These are phyloP conservation scores for Chlorodrepanis virens DNA, from an alignment of 2,113 vertebrate species.

Conservation along the genomic window DNA sequence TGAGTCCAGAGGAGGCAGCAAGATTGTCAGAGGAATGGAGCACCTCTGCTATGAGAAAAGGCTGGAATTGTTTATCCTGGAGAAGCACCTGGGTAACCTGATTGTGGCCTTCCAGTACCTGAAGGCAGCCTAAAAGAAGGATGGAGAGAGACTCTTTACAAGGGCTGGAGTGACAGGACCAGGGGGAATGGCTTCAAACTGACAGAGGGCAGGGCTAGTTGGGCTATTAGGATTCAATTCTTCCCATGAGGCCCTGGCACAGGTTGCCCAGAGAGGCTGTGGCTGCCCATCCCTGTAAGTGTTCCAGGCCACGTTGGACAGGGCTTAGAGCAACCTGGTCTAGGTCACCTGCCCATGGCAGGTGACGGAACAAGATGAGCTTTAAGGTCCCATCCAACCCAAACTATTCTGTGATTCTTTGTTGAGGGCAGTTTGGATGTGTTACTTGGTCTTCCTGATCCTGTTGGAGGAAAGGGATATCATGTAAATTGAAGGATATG, in stretches of 20 bases:
- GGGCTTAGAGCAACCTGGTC: neutral
- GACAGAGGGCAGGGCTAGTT: neutral
- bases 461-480: neutral
- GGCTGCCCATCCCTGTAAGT: neutral
- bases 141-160: neutral
- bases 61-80: neutral
- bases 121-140: neutral
- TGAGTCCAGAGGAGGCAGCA: neutral
- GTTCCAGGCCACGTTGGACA: rapidly evolving
- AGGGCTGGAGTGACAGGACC: neutral
- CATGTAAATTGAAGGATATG: neutral
- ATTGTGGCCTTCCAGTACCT: neutral
- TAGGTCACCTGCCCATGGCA: neutral
- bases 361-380: rapidly evolving
- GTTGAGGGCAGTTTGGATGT: neutral
- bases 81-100: neutral
- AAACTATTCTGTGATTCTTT: neutral
- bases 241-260: neutral
- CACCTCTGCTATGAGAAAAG: neutral
- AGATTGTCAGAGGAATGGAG: neutral
- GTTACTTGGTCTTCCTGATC: neutral
- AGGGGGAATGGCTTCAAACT: neutral
- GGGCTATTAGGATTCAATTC: neutral
- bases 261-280: neutral
- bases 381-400: neutral